Conservation (phyloP, 64 coral and sea anemone species). For the Porites lutea region DNA sequence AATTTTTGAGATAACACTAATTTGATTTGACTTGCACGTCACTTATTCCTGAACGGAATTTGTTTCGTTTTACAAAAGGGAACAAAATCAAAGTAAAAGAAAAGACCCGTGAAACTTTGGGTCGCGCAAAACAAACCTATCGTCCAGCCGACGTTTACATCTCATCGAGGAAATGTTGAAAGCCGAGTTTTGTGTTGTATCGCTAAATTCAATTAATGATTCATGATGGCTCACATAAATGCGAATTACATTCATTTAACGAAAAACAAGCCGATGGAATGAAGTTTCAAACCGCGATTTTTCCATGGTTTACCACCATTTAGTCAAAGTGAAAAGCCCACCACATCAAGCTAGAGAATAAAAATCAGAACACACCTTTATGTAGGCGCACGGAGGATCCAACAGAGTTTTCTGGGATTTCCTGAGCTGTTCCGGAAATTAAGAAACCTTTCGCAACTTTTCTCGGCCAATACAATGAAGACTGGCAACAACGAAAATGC, state of each 20-base stretch:
- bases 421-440: conserved; percentile 40
- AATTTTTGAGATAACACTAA: conserved; percentile 47
- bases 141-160: conserved; percentile 11
- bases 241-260: conserved; percentile 60
- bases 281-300: conserved; percentile 34
- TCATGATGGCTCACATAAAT: conserved; percentile 44
- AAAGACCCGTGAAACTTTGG: background rate
- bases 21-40: conserved; percentile 38
- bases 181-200: conserved; percentile 17
- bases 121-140: background rate
- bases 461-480: background rate
- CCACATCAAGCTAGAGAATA: background rate
- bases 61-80: background rate
- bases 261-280: conserved; percentile 32
- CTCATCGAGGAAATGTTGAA: conserved; percentile 23
- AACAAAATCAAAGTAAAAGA: background rate
- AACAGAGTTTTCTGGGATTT: background rate
- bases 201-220: conserved; percentile 56
- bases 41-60: background rate
- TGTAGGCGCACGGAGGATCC: background rate
- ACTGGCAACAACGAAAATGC: background rate
- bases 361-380: conserved; percentile 21
- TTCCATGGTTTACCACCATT: background rate
- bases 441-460: conserved; percentile 37
- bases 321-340: background rate